Base-by-base conservation (phyloP, 2,888 invertebrate species). In the Neelides folsomi region DNA sequence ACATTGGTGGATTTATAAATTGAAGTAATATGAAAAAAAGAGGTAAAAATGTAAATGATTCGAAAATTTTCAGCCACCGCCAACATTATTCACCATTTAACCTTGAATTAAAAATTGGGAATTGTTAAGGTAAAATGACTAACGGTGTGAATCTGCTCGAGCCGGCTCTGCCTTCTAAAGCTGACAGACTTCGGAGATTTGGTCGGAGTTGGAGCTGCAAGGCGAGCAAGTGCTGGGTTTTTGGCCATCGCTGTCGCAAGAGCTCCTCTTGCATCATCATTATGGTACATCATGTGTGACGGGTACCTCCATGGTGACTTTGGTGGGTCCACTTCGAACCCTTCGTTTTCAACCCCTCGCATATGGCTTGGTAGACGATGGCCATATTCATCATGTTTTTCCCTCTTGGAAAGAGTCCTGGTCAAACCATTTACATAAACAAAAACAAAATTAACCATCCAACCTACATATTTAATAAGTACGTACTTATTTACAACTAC, bases 271-370 rank as follows among this genome's bases (percentile, higher is more conserved):
- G 67, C 77, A 68, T 53, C 71, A 70, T 74, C 67, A 12, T 73
- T 69, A 54, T 57, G 54, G 18, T 56, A 53, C 60, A 63, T 59
- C 55, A 62, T 56, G 49, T 66, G 67, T 6, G 27, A 3, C 7
- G 82, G 81, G 69, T 83, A 83, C 63, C 80, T 75, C 84, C 83
- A 84, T 1, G 83, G 81, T 34, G 82, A 57, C 43, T 59, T 49
- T 1, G 83, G 81, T 2, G 71, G 75, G 65, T 79, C 79, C 67
- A 71, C 75, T 66, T 82, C 82, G 68, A 79, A 84, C 37, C 76
- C 82, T 49, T 79, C 79, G 67, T 83, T 84, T 60, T 82, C 80
- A 2, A 79, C 71, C 0, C 81, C 81, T 47, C 66, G 61, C 63
- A 66, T 44, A 13, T 37, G 7, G 19, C 40, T 51, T 16, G 49